Conservation (phyloP, 2,888 invertebrate species). For the Matsumyia berberina region DNA sequence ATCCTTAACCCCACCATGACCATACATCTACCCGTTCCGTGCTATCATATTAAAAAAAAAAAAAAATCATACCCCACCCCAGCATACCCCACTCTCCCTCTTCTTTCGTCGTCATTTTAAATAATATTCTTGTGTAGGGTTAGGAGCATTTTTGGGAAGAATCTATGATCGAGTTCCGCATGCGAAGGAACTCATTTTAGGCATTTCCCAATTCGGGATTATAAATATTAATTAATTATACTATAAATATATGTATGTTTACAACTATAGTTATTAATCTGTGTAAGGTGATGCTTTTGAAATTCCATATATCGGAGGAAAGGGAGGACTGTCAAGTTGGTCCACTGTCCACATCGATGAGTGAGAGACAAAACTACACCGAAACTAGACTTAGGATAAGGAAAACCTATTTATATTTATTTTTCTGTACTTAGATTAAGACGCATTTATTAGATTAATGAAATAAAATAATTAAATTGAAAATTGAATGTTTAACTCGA, state of each 20-base stretch:
- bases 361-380: slow-evolving; percentile 42
- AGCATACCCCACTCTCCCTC: background rate
- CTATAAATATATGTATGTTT: slow-evolving; percentile 51
- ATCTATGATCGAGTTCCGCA: slow-evolving; percentile 56
- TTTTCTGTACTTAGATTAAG: slow-evolving; percentile 81
- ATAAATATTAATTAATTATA: slow-evolving; percentile 61
- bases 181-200: slow-evolving; percentile 45
- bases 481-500: slow-evolving; percentile 6
- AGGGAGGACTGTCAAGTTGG: background rate
- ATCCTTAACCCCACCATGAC: slow-evolving; percentile 33
- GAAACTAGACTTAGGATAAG: slow-evolving; percentile 55
- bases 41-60: slow-evolving; percentile 4
- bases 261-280: slow-evolving; percentile 38
- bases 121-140: slow-evolving; percentile 57
- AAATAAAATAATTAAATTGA: slow-evolving; percentile 78
- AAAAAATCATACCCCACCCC: background rate
- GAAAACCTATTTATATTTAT: slow-evolving; percentile 78
- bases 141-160: slow-evolving; percentile 58
- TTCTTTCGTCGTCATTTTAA: slow-evolving; percentile 24
- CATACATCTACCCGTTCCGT: background rate
- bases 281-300: slow-evolving; percentile 53
- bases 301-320: slow-evolving; percentile 13
- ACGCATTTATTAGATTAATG: slow-evolving; percentile 83
- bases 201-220: slow-evolving; percentile 66
- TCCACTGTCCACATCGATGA: slow-evolving; percentile 6